Evolutionary conservation across 2,888 invertebrate species (phyloP), one percentile per base, ranked within the genome.

Genomic region (Teinopalpus imperialis): DNA sequence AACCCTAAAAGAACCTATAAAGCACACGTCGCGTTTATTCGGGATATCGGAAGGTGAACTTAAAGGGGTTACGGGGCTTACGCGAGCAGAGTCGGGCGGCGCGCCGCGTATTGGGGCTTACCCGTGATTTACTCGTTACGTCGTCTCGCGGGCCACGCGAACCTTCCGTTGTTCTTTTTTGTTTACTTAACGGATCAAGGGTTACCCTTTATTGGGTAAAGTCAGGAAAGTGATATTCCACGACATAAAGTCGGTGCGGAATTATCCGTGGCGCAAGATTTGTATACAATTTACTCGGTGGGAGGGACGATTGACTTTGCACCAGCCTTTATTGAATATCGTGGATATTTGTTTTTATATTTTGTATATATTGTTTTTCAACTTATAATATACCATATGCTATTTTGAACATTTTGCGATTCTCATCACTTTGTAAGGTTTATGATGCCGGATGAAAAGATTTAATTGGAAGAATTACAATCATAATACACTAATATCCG

Each of bases 151-250:
- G 66, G 61, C 66, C 71, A 56, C 58, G 53, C 68, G 59, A 60
- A 59, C 70, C 67, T 72, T 71, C 64, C 71, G 29, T 36, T 36
- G 16, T 27, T 35, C 76, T 83, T 85, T 86, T 87, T 80, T 87
- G 81, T 88, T 88, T 88, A 88, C 85, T 82, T 80, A 80, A 76
- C 73, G 87, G 83, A 85, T 87, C 85, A 81, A 65, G 81, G 81
- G 76, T 78, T 83, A 85, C 83, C 86, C 86, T 83, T 85, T 86
- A 85, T 81, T 83, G 81, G 79, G 75, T 75, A 79, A 83, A 82
- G 76, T 81, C 81, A 78, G 79, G 69, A 76, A 85, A 82, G 80
- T 81, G 83, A 85, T 83, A 81, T 78, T 78, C 74, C 73, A 68
- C 69, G 71, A 74, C 76, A 77, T 81, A 77, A 82, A 82, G 70